phyloP scores from a whole-genome alignment of 2,797 vertebrate genomes.

The Synanceia verrucosa region DNA sequence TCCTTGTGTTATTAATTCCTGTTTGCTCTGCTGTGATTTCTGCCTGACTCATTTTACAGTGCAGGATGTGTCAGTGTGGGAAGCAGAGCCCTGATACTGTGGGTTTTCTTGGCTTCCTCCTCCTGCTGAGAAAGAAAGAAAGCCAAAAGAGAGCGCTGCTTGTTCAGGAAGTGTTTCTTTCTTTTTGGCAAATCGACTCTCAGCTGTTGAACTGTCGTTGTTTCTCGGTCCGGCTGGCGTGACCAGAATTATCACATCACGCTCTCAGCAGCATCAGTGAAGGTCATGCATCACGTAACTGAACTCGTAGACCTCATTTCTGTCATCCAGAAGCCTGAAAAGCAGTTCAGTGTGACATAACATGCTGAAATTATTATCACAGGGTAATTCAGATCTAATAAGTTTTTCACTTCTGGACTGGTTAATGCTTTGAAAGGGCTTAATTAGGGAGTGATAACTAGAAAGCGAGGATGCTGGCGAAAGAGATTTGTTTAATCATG shows the following conservation, averaged over 20 bases:
- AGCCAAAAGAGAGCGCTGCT: conserved; percentile 40
- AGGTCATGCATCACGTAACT: conserved; percentile 2
- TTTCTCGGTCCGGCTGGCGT: conserved; percentile 25
- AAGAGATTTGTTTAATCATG: conserved; percentile 5
- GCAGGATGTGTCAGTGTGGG: conserved; percentile 36
- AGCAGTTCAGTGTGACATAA: conserved; percentile 46
- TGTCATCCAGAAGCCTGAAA: conserved; percentile 4
- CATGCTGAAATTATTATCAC: conserved; percentile 45
- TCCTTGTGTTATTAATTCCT: conserved; percentile 37
- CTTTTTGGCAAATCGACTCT: conserved; percentile 27
- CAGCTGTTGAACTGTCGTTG: conserved; percentile 23
- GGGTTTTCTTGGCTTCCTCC: conserved; percentile 39
- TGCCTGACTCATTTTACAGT: conserved; percentile 44
- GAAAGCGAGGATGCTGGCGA: neutral
- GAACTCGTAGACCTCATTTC: conserved; percentile 33
- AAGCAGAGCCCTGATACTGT: conserved; percentile 11
- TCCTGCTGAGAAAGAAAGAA: conserved; percentile 36
- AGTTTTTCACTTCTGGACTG: conserved; percentile 24
- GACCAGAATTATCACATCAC: conserved; percentile 40
- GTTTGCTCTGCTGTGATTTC: conserved; percentile 62
- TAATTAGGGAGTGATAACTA: conserved; percentile 44
- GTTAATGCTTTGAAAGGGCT: conserved; percentile 33
- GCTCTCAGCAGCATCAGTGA: conserved; percentile 12
- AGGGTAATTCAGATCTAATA: conserved; percentile 43
- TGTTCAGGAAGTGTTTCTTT: conserved; percentile 48